Percentiles rank a stretch among this genome's conserved stretches.
phyloP scores from a whole-genome alignment of 2,113 vertebrate genomes.

The Tetraodon nigroviridis region DNA sequence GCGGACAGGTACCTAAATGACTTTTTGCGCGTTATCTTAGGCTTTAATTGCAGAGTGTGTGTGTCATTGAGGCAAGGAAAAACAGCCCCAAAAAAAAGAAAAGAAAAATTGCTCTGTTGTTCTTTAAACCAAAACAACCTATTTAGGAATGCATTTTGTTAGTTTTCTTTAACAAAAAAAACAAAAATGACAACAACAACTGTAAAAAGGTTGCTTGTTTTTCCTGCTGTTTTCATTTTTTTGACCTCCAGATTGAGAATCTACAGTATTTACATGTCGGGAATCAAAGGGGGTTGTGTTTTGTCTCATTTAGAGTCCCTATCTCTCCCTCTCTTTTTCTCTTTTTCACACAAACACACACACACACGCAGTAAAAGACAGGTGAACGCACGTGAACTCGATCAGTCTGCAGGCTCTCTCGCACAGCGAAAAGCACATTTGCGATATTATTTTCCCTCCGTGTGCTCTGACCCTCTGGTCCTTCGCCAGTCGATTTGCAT shows the following conservation, averaged over 20 bases:
- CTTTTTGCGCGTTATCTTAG: too few species aligned
- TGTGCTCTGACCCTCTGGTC: constrained; percentile 91
- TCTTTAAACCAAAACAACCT: too few species aligned
- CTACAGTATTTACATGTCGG: constrained; percentile 18
- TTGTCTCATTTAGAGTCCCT: constrained; percentile 4
- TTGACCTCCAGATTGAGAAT: constrained; percentile 32
- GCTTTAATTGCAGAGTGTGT: too few species aligned
- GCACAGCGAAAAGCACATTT: constrained; percentile 65
- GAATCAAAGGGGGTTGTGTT: constrained; percentile 20
- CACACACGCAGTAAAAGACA: neutral
- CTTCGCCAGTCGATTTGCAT: constrained; percentile 88
- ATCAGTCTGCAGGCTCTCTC: constrained; percentile 18
- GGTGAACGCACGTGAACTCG: constrained; percentile 7
- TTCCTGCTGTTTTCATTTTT: constrained; percentile 40
- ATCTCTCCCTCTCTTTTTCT: neutral
- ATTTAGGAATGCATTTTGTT: too few species aligned
- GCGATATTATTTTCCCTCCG: constrained; percentile 92
- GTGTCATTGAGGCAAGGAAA: too few species aligned
- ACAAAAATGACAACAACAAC: too few species aligned
- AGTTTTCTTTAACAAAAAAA: too few species aligned
- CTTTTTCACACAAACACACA: constrained; percentile 11
- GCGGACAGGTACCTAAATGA: too few species aligned
- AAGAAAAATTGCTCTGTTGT: too few species aligned
- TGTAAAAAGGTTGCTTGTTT: constrained; percentile 38
- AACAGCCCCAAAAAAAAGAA: too few species aligned